Conservation (phyloP, 1,140 invertebrate species). For the Anastatus disparis region DNA sequence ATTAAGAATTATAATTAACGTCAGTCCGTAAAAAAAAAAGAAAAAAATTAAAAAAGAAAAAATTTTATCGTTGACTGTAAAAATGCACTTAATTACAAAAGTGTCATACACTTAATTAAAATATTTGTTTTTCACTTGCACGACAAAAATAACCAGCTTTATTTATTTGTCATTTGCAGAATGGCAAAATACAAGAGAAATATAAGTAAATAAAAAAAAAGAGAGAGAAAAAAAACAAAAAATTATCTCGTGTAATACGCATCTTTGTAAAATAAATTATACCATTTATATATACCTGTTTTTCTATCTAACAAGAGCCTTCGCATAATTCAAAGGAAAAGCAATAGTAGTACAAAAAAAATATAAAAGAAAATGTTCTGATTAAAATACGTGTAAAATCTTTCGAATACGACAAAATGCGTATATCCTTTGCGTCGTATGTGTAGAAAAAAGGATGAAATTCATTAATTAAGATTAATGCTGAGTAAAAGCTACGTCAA, state of each 20-base stretch:
- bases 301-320: too few relatives aligned
- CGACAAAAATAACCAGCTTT: neutral
- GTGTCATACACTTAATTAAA: slow-evolving; percentile 26
- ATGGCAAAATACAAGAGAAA: neutral
- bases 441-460: neutral
- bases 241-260: neutral
- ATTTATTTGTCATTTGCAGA: slow-evolving; percentile 4
- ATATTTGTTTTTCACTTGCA: neutral
- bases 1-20: slow-evolving; percentile 15
- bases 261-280: neutral
- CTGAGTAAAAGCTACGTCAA: neutral
- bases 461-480: slow-evolving; percentile 23
- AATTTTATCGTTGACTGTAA: neutral
- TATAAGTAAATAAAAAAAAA: too few relatives aligned
- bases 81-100: slow-evolving; percentile 21
- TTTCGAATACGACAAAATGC: neutral
- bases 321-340: slow-evolving; percentile 12
- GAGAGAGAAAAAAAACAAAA: neutral
- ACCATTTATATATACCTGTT: too few relatives aligned
- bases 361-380: neutral
- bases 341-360: neutral
- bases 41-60: too few relatives aligned
- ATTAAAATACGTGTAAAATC: slow-evolving; percentile 8
- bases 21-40: neutral
- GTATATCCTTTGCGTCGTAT: too few relatives aligned